Evolutionary conservation across 1,140 invertebrate species (phyloP).

Genomic region (Pygmarrhopalites habei): DNA sequence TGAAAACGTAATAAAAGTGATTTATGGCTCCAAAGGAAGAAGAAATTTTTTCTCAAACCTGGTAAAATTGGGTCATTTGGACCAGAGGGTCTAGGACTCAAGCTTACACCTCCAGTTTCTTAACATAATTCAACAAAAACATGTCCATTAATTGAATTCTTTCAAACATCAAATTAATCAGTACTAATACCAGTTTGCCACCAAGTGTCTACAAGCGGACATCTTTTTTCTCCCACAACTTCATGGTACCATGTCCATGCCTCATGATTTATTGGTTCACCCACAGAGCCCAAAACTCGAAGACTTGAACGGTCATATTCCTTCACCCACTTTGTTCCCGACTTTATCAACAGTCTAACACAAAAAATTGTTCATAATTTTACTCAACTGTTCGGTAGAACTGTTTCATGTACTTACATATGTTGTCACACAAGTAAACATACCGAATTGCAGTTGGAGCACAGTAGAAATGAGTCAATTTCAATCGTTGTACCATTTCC

Average conservation of each 20-base stretch:
- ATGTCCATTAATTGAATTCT: no score
- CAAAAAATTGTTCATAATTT: no score
- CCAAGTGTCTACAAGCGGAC: constrained; percentile 58
- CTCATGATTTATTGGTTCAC: constrained; percentile 53
- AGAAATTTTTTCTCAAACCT: no score
- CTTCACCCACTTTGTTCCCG: constrained; percentile 45
- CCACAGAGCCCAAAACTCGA: constrained; percentile 50
- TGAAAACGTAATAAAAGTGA: constrained; percentile 3
- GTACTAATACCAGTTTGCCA: constrained; percentile 53
- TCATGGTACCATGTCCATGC: constrained; percentile 51
- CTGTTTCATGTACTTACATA: no score
- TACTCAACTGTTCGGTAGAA: no score
- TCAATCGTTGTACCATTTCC: constrained; percentile 49
- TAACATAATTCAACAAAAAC: no score
- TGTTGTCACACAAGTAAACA: no score
- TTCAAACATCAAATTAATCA: constrained; percentile 3
- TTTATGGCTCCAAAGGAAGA: no score
- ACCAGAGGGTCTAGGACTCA: constrained; percentile 31
- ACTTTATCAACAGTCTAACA: constrained; percentile 48
- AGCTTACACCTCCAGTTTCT: constrained; percentile 35
- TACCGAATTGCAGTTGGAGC: constrained; percentile 53
- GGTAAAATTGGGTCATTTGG: constrained; percentile 28
- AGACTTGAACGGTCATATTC: constrained; percentile 49
- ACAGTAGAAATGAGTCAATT: constrained; percentile 51
- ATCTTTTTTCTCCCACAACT: constrained; percentile 48